Conservation (phyloP, 2,113 vertebrate genomes). For the Pan paniscus region DNA sequence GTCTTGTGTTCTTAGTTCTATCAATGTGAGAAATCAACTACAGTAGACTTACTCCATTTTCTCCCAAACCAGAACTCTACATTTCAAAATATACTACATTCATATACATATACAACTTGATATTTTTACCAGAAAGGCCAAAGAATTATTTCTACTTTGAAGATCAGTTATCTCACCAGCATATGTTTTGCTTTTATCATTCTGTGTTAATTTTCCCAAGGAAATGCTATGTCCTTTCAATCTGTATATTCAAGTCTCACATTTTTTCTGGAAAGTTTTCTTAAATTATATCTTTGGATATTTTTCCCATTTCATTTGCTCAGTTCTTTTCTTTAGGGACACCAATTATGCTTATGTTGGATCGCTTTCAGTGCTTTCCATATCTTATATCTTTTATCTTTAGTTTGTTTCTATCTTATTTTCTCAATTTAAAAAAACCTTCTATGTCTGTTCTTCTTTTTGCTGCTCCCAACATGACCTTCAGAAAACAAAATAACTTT, state of each 20-base stretch:
- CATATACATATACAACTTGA: neutral
- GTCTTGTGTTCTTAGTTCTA: neutral
- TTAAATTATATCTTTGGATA: slow-evolving; percentile 39
- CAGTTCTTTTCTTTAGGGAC: neutral
- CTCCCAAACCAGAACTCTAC: neutral
- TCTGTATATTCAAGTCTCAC: neutral
- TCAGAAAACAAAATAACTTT: slow-evolving; percentile 35
- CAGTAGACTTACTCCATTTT: neutral
- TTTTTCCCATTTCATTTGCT: slow-evolving; percentile 26
- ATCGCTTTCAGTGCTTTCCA: neutral
- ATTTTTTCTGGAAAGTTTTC: slow-evolving; percentile 48
- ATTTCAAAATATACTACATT: neutral
- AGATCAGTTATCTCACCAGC: neutral
- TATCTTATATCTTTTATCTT: neutral
- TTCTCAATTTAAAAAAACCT: neutral
- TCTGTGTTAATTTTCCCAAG: slow-evolving; percentile 20
- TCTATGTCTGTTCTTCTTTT: neutral
- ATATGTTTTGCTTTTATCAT: neutral
- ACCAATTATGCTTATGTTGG: slow-evolving; percentile 56
- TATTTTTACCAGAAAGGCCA: neutral
- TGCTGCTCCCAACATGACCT: neutral
- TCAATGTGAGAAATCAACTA: neutral
- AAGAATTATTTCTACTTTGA: slow-evolving; percentile 24
- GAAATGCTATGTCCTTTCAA: neutral
- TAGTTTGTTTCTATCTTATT: slow-evolving; percentile 32